Base-by-base conservation (phyloP, 2,888 invertebrate species). In the Acronicta alni region DNA sequence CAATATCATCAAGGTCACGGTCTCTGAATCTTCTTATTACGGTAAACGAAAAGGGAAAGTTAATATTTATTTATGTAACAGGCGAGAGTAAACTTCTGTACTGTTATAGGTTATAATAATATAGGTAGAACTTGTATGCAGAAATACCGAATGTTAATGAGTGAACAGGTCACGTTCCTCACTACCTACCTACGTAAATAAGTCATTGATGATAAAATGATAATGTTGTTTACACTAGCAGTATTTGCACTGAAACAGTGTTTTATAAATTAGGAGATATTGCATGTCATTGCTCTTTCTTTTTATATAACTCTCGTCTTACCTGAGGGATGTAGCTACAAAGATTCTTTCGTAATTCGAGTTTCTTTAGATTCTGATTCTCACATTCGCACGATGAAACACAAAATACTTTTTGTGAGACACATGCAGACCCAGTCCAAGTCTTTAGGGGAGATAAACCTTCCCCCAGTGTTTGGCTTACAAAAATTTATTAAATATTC, bases 1-100 rank as follows among this genome's bases (percentile, higher is more conserved):
- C 16, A 30, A 30, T 30, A 30, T 30, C 30, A 30, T 6, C 63
- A 73, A 80, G 74, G 77, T 82, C 80, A 80, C 83, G 79, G 71
- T 67, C 60, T 59, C 8, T 37, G 30, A 39, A 14, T 26, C 45
- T 16, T 51, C 37, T 35, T 12, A 8, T 23, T 37, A 16, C 41
- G 38, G 35, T 42, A 15, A 49, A 39, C 3, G 14, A 35, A 35
- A 12, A 39, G 55, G 23, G 73, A 73, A 68, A 72, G 58, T 64
- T 10, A 17, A 20, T 30, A 48, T 58, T 16, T 15, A 37, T 56
- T 16, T n/a, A 37, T 12, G 9, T 9, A 46, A 16, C 3, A 52
- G 10, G 8, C 6, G 48, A 47, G 3, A 44, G 8, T 18, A 5
- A 1, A 16, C 12, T 14, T 14, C 14, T 8, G 0, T 0, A 37